Base-by-base conservation (phyloP, 2,888 invertebrate species). In the Leptopilina myrica region DNA sequence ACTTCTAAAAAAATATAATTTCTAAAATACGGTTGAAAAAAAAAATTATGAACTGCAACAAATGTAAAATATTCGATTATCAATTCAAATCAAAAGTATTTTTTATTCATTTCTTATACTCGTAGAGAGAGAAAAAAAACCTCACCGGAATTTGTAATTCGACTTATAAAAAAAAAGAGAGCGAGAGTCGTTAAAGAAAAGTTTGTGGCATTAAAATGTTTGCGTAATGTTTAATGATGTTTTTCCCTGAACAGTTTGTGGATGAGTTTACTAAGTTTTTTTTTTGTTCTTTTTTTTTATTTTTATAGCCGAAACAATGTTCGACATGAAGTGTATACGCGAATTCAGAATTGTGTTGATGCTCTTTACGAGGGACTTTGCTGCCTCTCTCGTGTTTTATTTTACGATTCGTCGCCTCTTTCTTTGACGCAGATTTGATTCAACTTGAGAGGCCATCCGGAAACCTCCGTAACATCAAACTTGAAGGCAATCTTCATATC, bases 371-470 rank as follows among this genome's bases (percentile, higher is more conserved):
- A 82, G 65, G 79, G 64, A 66, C 76, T 82, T 40, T 73, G 75
- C 40, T 64, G 20, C 77, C 76, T 76, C 80, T 43, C 33, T 78
- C 83, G 79, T 83, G 79, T 84, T 86, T 85, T 83, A 85, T 86
- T 88, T 88, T 87, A 88, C 87, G 88, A 87, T 80, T 84, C 86
- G 84, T 83, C 88, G 84, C 86, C 84, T 87, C 82, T 82, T 84
- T 84, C 82, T 79, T 81, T 77, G 79, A 76, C 76, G 84, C 69
- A 80, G 82, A 86, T 87, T 88, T 85, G 86, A 89, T 88, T 89
- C 84, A 85, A 84, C 86, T 83, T 82, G 82, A 87, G 84, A 83
- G 82, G 78, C 83, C 80, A 84, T 84, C 82, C 79, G 65, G 69
- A 78, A 80, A 77, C 59, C 53, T 56, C 69, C 43, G 8, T n/a